These are phyloP conservation scores for Miichthys miiuy DNA, from an alignment of 2,797 vertebrate genomes.

Conservation along the genomic window DNA sequence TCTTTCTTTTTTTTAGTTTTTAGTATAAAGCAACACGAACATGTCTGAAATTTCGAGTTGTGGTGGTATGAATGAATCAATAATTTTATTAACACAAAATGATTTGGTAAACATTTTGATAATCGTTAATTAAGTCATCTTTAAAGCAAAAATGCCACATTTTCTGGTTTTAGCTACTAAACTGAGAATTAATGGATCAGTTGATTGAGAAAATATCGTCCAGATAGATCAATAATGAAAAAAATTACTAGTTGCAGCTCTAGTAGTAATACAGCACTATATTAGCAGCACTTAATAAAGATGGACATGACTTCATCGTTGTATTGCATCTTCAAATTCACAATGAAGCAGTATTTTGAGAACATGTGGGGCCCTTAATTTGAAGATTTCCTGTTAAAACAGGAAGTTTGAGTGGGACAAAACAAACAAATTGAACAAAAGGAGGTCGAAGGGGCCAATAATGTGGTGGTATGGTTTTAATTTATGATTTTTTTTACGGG, in stretches of 20 bases:
- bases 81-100: background rate
- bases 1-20: background rate
- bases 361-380: background rate
- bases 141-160: background rate
- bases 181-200: too few relatives aligned
- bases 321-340: background rate
- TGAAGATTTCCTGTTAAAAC: constrained; percentile 16
- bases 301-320: background rate
- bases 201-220: background rate
- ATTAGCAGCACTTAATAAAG: background rate
- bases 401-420: background rate
- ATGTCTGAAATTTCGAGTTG: background rate
- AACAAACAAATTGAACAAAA: background rate
- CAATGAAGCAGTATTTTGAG: background rate
- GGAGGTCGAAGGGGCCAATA: background rate
- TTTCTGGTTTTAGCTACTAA: too few relatives aligned
- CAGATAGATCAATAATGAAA: background rate
- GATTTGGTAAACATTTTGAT: background rate
- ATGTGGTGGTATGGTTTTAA: constrained; percentile 2
- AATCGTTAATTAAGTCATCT: too few relatives aligned
- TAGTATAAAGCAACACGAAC: constrained; percentile 16
- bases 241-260: background rate
- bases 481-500: too few relatives aligned
- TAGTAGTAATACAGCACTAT: too few relatives aligned
- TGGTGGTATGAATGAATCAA: background rate